Base-by-base conservation (phyloP, 2,113 vertebrate genomes). In the Plotosus lineatus region DNA sequence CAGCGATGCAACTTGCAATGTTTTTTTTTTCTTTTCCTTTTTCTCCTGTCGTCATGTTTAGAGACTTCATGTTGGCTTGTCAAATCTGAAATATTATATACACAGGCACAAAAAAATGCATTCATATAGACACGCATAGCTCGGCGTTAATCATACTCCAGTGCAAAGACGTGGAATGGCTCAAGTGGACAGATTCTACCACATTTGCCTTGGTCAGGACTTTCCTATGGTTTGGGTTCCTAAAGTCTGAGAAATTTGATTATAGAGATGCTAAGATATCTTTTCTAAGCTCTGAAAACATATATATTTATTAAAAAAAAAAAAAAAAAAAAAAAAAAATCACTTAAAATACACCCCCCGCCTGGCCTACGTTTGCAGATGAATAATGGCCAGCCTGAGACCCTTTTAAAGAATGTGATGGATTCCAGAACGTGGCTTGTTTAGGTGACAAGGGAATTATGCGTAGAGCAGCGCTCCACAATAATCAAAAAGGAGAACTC, bases 1-100 rank as follows among this genome's bases (percentile, higher is more conserved):
- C 94, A 95, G 95, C 96, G 95, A 96, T 94, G 92, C 89, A 96
- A 96, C 93, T 96, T 93, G 94, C 90, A 91, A 93, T 94, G 93
- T 88, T 93, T 90, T 91, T n/a, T n/a, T n/a, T n/a, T n/a, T n/a
- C n/a, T n/a, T n/a, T n/a, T n/a, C n/a, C n/a, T n/a, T n/a, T n/a
- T n/a, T n/a, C n/a, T n/a, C 89, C 65, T 88, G 90, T 68, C 38
- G 12, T 51, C 88, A 91, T 88, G 87, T 51, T 75, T 56, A 40
- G 56, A 82, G 79, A 89, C 90, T 85, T 86, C 60, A 33, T 91
- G 92, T 92, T 92, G 87, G 92, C 85, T 93, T 92, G 94, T 92
- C 91, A 89, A 94, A 65, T 75, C 60, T 40, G 23, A 63, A 74
- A 81, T 26, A 8, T 82, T 75, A 77, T 80, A 61, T 80, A 80